Percentiles rank a stretch among this genome's conserved stretches.
Evolutionary conservation across 2,113 vertebrate genomes (phyloP).

Genomic region (Polypterus bichir): DNA sequence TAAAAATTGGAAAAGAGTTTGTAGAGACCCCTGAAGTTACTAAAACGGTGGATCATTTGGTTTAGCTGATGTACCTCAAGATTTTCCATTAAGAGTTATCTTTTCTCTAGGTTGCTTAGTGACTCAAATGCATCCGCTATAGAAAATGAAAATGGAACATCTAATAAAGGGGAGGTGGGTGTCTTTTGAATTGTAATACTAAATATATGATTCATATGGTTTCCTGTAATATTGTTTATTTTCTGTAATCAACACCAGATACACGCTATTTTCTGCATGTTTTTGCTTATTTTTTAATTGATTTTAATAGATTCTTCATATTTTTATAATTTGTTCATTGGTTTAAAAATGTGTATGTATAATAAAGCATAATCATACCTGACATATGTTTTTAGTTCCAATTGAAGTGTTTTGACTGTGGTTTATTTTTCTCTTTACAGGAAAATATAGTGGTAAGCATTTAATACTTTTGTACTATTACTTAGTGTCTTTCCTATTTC

Average conservation of each 20-base stretch:
- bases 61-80: constrained; percentile 24
- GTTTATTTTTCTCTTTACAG: not conserved
- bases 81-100: constrained; percentile 28
- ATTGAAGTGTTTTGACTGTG: constrained; percentile 9
- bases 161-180: constrained; percentile 76
- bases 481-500: not conserved
- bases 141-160: constrained; percentile 60
- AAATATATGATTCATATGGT: too few relatives aligned
- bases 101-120: constrained; percentile 70
- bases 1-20: not conserved
- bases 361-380: too few relatives aligned
- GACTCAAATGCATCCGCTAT: constrained; percentile 62
- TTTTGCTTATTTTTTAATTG: too few relatives aligned
- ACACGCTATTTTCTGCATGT: constrained; percentile 26
- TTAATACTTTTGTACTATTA: not conserved
- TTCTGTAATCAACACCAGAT: constrained; percentile 23
- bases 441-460: not conserved
- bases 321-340: too few relatives aligned
- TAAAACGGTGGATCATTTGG: constrained; percentile 22
- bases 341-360: too few relatives aligned
- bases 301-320: too few relatives aligned
- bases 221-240: constrained; percentile 1
- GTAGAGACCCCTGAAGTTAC: constrained; percentile 18
- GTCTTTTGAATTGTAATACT: not conserved
- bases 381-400: not conserved